Conservation (phyloP, 2,797 vertebrate genomes). For the Loris lydekkerianus region DNA sequence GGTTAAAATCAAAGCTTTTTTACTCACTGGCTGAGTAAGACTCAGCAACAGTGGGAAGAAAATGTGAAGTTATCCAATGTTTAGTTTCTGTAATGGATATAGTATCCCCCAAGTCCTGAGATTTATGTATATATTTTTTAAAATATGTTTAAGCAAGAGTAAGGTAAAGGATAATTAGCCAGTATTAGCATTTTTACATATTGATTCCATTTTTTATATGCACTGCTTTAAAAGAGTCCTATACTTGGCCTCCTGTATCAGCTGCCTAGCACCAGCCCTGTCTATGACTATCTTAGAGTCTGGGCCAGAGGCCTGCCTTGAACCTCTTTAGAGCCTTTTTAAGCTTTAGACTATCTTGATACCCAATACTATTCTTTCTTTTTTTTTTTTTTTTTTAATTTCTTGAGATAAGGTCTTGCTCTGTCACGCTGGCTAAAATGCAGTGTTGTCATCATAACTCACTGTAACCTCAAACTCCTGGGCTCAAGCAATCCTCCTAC, state of each 20-base stretch:
- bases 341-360: slow-evolving; percentile 34
- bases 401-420: neutral
- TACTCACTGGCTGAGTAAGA: slow-evolving; percentile 14
- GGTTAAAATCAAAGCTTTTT: slow-evolving; percentile 14
- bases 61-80: slow-evolving; percentile 45
- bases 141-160: slow-evolving; percentile 31
- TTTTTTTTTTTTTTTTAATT: neutral
- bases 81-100: slow-evolving; percentile 22
- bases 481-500: neutral
- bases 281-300: neutral
- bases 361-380: neutral
- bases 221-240: slow-evolving; percentile 47
- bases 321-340: slow-evolving; percentile 39
- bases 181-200: slow-evolving; percentile 29
- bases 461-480: neutral
- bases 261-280: neutral
- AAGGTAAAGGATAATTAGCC: slow-evolving; percentile 28
- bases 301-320: neutral
- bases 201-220: slow-evolving; percentile 50
- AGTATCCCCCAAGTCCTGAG: neutral
- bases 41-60: slow-evolving; percentile 41
- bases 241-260: neutral
- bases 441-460: neutral
- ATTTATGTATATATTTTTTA: neutral
- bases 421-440: neutral